These are phyloP conservation scores for Agriopis marginaria DNA, from an alignment of 2,888 invertebrate genomes.

Conservation along the genomic window DNA sequence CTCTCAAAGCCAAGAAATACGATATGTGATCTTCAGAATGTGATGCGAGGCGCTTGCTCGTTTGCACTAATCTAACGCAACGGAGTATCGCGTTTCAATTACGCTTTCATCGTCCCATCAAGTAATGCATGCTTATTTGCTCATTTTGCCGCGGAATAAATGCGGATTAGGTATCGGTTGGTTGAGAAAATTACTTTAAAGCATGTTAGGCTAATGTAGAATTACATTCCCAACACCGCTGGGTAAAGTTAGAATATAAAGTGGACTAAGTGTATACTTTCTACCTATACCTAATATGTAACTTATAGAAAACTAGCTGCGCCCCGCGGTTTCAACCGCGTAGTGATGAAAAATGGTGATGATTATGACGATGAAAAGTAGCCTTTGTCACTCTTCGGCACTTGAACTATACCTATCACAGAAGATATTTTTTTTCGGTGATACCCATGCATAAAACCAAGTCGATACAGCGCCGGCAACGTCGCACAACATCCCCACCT, in stretches of 20 bases:
- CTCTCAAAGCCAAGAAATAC: slow-evolving; percentile 40
- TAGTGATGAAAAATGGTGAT: no score
- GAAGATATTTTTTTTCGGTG: no score
- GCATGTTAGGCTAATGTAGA: not conserved
- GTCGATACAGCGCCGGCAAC: no score
- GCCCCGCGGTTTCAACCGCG: no score
- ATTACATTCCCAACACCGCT: not conserved
- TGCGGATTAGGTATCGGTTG: slow-evolving; percentile 28
- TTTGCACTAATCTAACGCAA: slow-evolving; percentile 66
- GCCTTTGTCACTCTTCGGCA: no score
- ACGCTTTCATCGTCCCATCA: slow-evolving; percentile 63
- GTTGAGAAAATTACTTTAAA: not conserved
- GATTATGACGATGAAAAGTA: no score
- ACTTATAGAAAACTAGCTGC: no score
- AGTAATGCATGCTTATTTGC: slow-evolving; percentile 44
- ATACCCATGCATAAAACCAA: no score
- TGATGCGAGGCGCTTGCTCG: slow-evolving; percentile 58
- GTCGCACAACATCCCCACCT: no score
- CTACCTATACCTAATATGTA: no score
- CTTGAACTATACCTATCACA: no score
- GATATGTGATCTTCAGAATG: slow-evolving; percentile 53
- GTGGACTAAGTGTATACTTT: not conserved
- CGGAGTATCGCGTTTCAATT: slow-evolving; percentile 66
- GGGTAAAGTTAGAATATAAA: not conserved
- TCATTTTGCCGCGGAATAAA: slow-evolving; percentile 39